These are phyloP conservation scores for Camelus bactrianus DNA, from an alignment of 2,113 vertebrate genomes.

Conservation along the genomic window DNA sequence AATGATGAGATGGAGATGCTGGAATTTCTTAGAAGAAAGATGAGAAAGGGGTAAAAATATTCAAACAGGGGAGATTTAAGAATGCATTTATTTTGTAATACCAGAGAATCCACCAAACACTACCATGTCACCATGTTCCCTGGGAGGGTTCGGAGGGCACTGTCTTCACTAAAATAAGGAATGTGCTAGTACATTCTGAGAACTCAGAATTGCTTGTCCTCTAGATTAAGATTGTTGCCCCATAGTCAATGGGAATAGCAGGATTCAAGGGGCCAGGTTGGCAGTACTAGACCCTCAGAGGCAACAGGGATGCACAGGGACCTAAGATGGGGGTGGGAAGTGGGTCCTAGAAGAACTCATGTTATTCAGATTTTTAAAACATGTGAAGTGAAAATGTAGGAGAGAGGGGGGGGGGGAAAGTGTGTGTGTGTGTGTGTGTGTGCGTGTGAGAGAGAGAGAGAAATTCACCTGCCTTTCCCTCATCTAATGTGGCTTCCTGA, in stretches of 20 bases:
- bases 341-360: not conserved
- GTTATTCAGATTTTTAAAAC: not conserved
- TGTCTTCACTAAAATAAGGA: not conserved
- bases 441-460: not conserved
- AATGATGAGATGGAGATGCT: not conserved
- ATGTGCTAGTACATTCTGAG: not conserved
- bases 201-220: not conserved
- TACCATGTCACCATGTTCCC: not conserved
- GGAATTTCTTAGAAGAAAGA: conserved; percentile 33
- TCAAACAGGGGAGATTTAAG: conserved; percentile 1
- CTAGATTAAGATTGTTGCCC: not conserved
- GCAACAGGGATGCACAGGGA: not conserved
- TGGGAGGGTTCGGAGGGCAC: not conserved
- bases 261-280: not conserved
- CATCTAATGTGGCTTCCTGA: not conserved
- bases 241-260: not conserved
- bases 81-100: not conserved
- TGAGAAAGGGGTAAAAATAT: not conserved
- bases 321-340: not conserved
- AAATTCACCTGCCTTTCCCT: not conserved
- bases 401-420: too few species aligned
- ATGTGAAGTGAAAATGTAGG: not conserved
- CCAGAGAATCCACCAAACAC: not conserved
- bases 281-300: not conserved
- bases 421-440: not conserved